Base-by-base conservation (phyloP, 2,888 invertebrate species). In the Drosophila pseudotakahashii region DNA sequence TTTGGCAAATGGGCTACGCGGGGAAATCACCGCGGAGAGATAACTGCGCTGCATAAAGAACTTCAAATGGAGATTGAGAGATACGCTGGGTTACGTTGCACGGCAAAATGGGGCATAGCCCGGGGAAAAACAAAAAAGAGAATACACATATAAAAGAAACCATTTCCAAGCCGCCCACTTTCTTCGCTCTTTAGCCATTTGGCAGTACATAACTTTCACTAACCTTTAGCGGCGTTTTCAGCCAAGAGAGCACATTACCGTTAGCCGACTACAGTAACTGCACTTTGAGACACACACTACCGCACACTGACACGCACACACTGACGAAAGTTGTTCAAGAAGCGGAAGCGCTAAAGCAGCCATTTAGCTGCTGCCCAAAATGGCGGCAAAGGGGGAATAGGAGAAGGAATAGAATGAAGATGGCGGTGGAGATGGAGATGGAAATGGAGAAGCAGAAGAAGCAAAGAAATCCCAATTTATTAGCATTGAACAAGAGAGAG, bases 261-360 rank as follows among this genome's bases (percentile, higher is more conserved):
- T 73, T 73, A 69, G 69, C 66, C 39, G 68, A 53, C 68, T 67
- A 68, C 45, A 41, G 53, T 47, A 69, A 68, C 68, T 68, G 68
- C 68, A 68, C 26, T 68, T 68, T 32, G 50, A 69, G 36, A 53
- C 16, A 70, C 39, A 14, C 51, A 59, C 34, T 7, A 6, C n/a
- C n/a, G 42, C 30, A 52, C 34, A 37, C 44, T 13, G 13, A 53
- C 51, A 45, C 47, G 11, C 14, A 37, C n/a, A 53, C 9, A 39
- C 10, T 7, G 14, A 39, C 26, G 68, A 73, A 73, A 73, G 64
- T 73, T 70, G 52, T 57, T 73, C 23, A 47, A 64, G 66, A 55
- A 68, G 34, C 73, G 75, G 75, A 73, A 73, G 68, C 75, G 73
- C 73, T 59, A 68, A 74, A 74, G 68, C 68, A 58, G 68, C 73